Percentiles rank a stretch among this genome's conserved stretches.
Conservation (phyloP, 2,113 vertebrate genomes). For the Scytalopus superciliaris region DNA sequence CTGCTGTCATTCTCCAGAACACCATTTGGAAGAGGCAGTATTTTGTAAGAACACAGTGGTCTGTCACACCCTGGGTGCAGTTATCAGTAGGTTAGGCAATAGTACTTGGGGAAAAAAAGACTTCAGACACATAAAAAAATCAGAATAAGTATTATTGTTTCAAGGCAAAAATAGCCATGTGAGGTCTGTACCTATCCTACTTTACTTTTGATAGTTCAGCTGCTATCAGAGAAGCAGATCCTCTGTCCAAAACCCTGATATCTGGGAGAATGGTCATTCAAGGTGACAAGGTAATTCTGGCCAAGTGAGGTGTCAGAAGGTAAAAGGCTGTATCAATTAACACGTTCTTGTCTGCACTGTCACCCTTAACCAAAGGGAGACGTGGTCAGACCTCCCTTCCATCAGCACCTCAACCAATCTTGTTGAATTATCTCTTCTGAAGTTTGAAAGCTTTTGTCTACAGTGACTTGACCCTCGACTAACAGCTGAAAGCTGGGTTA, state of each 20-base stretch:
- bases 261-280: background rate
- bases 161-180: background rate
- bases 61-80: background rate
- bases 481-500: constrained; percentile 19
- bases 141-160: background rate
- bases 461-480: background rate
- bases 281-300: background rate
- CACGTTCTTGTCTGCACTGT: background rate
- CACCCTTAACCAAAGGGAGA: background rate
- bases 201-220: background rate
- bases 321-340: background rate
- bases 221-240: background rate
- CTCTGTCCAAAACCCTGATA: background rate
- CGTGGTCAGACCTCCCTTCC: background rate
- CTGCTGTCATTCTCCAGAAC: background rate
- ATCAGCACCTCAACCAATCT: background rate
- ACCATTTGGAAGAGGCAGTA: background rate
- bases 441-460: constrained; percentile 42
- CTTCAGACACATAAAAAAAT: background rate
- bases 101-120: background rate
- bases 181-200: background rate
- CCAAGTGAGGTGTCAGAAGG: background rate
- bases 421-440: background rate
- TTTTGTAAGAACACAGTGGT: background rate
- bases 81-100: background rate